Percentiles rank a stretch among this genome's conserved stretches.
phyloP scores from a whole-genome alignment of 2,888 invertebrate genomes.

The Eupithecia insigniata region DNA sequence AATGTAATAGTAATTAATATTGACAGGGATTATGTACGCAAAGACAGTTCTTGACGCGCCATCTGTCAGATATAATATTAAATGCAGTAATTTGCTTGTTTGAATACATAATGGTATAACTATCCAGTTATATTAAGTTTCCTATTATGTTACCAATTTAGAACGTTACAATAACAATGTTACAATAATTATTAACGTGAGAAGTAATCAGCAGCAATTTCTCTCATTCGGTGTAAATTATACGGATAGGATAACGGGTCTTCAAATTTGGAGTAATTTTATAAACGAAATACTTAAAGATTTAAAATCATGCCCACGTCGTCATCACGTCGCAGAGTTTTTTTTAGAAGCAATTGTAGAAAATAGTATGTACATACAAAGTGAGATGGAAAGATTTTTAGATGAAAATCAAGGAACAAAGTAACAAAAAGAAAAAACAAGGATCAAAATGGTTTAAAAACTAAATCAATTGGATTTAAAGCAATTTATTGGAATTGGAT shows the following conservation, averaged over 20 bases:
- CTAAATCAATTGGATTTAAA: too few relatives aligned
- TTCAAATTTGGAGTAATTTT: background rate
- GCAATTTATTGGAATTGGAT: too few relatives aligned
- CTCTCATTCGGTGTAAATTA: background rate
- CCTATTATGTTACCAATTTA: background rate
- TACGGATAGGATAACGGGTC: background rate
- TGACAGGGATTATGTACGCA: conserved; percentile 24
- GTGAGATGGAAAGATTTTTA: background rate
- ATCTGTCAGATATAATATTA: conserved; percentile 27
- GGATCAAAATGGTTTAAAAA: too few relatives aligned
- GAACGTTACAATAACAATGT: background rate
- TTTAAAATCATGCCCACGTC: background rate
- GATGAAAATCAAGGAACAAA: background rate
- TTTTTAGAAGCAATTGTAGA: too few relatives aligned
- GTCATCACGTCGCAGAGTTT: background rate
- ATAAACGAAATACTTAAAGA: background rate
- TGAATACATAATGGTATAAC: conserved; percentile 12
- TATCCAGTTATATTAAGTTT: conserved; percentile 6
- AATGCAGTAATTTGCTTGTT: conserved; percentile 24
- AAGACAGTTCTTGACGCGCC: conserved; percentile 22
- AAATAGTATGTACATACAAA: background rate
- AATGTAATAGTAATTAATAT: conserved; percentile 15
- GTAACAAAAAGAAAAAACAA: background rate
- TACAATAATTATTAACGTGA: background rate
- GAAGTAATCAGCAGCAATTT: conserved; percentile 1